Evolutionary conservation across 2,888 invertebrate species (phyloP), one percentile per base, ranked within the genome.

Genomic region (Linnaemya vulpina): DNA sequence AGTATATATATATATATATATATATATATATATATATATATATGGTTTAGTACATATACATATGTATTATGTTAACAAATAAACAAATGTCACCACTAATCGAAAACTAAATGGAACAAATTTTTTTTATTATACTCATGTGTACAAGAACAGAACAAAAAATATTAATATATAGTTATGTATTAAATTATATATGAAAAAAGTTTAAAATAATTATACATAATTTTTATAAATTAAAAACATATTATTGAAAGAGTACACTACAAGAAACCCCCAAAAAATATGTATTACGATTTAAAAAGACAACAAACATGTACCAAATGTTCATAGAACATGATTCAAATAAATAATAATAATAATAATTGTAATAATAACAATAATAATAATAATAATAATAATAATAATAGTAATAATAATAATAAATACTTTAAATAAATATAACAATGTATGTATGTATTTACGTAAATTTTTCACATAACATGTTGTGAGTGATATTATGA

Each of bases 91-190:
- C 62, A 74, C 83, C 74, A 80, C 76, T 77, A 83, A 83, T 49
- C 74, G 80, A 86, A 77, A 84, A 77, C 75, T 79, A 86, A 83
- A 80, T 73, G 68, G 70, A 84, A 81, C 68, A 86, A 73, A 85
- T 30, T 87, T 75, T n/a, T 87, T 82, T 68, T 58, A 87, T 87
- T 88, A 88, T 85, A 84, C 82, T 89, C 87, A 88, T 89, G 88
- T 89, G 88, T 89, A 88, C 88, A 86, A 86, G 62, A 86, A 87
- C 53, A 87, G 63, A 80, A 67, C 13, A 25, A 58, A 75, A 62
- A 68, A 25, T 30, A n/a, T n/a, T n/a, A 30, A 30, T 30, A 40
- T 62, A 35, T 67, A 63, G 46, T 71, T 51, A 58, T 70, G 55
- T 67, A 40, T 62, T 51, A 17, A 13, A 76, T 8, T 43, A 63